phyloP scores from a whole-genome alignment of 2,888 invertebrate species.

The Leptodirus hochenwartii region DNA sequence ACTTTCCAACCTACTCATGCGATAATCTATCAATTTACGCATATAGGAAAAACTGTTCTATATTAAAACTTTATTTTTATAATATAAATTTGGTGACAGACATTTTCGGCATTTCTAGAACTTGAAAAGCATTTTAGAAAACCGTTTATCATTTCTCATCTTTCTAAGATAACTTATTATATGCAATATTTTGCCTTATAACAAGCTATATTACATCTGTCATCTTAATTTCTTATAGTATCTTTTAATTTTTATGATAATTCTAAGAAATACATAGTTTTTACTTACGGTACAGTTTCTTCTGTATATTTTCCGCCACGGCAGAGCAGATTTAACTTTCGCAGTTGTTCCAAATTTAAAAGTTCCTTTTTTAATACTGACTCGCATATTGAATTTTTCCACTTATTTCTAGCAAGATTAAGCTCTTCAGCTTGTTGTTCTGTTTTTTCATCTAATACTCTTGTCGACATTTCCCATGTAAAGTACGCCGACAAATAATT shows the following conservation, averaged over 20 bases:
- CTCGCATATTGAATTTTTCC: slow-evolving; percentile 23
- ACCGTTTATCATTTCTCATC: too few species aligned
- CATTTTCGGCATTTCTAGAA: too few species aligned
- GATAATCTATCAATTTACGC: too few species aligned
- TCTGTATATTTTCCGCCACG: slow-evolving; percentile 39
- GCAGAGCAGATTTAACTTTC: slow-evolving; percentile 41
- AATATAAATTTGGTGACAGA: too few species aligned
- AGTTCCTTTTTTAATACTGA: slow-evolving; percentile 13
- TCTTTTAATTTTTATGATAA: slow-evolving; percentile 1
- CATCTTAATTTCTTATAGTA: not conserved
- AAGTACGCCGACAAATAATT: slow-evolving; percentile 18
- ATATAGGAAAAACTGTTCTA: too few species aligned
- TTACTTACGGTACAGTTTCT: slow-evolving; percentile 33
- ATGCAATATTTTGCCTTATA: not conserved
- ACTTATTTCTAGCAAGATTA: slow-evolving; percentile 18
- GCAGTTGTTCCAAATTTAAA: slow-evolving; percentile 21
- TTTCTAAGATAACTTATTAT: not conserved
- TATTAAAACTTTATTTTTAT: too few species aligned
- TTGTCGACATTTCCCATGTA: slow-evolving; percentile 19
- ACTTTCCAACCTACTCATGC: too few species aligned
- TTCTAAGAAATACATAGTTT: slow-evolving; percentile 2
- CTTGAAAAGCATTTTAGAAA: too few species aligned
- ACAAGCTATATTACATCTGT: too few species aligned
- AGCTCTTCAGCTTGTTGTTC: slow-evolving; percentile 14
- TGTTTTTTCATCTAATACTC: slow-evolving; percentile 14